Conservation (phyloP, 2,113 vertebrate genomes). For the Loxodonta africana region DNA sequence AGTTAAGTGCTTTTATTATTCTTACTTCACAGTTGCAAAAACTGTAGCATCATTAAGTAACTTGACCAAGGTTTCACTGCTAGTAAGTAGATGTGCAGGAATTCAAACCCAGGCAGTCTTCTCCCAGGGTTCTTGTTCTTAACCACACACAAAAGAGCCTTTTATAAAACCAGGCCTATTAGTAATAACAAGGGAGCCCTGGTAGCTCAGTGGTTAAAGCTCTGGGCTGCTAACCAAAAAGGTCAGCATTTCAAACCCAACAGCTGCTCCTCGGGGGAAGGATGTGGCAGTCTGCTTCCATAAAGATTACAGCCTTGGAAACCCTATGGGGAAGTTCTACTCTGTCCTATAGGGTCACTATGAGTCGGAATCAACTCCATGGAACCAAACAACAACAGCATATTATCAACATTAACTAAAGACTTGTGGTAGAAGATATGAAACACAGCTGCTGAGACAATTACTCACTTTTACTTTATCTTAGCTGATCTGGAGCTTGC, state of each 20-base stretch:
- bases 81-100: not conserved
- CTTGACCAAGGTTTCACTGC: not conserved
- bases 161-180: not conserved
- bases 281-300: too few species aligned
- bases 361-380: too few species aligned
- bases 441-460: not conserved
- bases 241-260: too few species aligned
- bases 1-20: not conserved
- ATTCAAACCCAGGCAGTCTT: not conserved
- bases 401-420: not conserved
- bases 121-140: not conserved
- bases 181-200: not conserved
- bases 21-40: not conserved
- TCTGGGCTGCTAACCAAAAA: too few species aligned
- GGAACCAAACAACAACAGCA: too few species aligned
- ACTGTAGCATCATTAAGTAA: not conserved
- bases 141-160: not conserved
- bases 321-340: too few species aligned
- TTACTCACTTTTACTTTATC: not conserved
- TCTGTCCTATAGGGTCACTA: too few species aligned
- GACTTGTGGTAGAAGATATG: not conserved
- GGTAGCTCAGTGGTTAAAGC: too few species aligned
- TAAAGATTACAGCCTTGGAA: too few species aligned
- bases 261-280: too few species aligned
- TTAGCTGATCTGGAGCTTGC: not conserved